Evolutionary conservation across 2,888 invertebrate genomes (phyloP), one percentile per base, ranked within the genome.

Genomic region (Spisula solida): DNA sequence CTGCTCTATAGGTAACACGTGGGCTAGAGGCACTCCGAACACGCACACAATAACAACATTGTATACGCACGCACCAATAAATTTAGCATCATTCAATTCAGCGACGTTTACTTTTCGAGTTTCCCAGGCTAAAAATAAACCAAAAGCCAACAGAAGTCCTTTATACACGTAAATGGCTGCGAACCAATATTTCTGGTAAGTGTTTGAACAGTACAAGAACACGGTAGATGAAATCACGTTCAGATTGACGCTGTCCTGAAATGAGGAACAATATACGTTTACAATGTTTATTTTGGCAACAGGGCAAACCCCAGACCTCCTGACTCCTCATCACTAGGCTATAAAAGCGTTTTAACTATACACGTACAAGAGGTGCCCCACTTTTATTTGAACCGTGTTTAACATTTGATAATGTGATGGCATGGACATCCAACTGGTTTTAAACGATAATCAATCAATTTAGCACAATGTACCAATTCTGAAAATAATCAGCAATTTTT

Each of bases 101-200:
- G 94, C 90, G 4, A 94, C 89, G 6, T 86, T 81, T 14, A 95
- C 93, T 18, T 88, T 87, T 14, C 94, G 88, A 5, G 94, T 95
- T 56, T 94, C 94, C 93, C 93, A 95, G 25, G 94, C 94, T 60
- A 95, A 86, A 85, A 95, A 95, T 29, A 93, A 89, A 4, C 95
- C 95, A 79, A 95, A 93, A 1, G 94, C 88, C n/a, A 95, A 86
- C 34, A 95, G 81, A 0, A 94, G 88, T 0, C 94, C 94, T 79
- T 95, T 94, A 82, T 92, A 92, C 4, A 92, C 85, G 90, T 94
- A 93, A n/a, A 93, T 81, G 6, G 93, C 90, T 0, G 88, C 89
- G 25, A 93, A 66, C 94, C 94, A 95, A 86, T 94, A 94, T 18
- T 79, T 82, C 79, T 90, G 81, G 51, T 56, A 79, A 34, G 66